Evolutionary conservation across 2,888 invertebrate species (phyloP).

Genomic region (Drosophila prolongata): DNA sequence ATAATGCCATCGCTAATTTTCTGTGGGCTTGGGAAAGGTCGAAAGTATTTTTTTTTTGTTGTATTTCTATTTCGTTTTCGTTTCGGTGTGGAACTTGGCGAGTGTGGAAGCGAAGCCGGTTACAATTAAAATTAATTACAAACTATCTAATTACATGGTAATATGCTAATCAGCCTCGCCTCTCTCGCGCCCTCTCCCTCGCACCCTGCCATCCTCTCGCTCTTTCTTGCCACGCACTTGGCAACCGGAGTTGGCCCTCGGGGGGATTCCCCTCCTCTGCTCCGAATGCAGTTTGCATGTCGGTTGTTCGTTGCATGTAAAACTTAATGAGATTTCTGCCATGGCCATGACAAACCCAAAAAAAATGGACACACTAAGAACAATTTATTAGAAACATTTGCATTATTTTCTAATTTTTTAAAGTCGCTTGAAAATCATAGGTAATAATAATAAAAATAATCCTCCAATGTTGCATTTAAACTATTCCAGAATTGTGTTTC

Average conservation of each 20-base stretch:
- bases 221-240: constrained; percentile 56
- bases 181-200: constrained; percentile 7
- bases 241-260: constrained; percentile 26
- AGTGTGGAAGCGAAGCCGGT: constrained; percentile 34
- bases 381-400: constrained; percentile 1
- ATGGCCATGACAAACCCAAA: constrained; percentile 45
- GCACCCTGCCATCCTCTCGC: constrained; percentile 12
- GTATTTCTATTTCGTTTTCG: constrained; percentile 14
- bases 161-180: constrained; percentile 77
- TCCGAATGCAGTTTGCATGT: constrained; percentile 48
- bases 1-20: background rate
- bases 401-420: background rate
- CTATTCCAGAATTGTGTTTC: no score
- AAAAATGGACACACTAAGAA: constrained; percentile 13
- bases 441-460: no score
- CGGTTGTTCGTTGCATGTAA: constrained; percentile 48
- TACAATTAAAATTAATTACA: constrained; percentile 80
- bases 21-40: constrained; percentile 27
- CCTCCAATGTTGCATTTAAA: no score
- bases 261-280: background rate
- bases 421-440: no score
- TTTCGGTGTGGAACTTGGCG: background rate
- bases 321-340: constrained; percentile 54
- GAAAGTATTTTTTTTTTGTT: constrained; percentile 12
- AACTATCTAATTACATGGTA: constrained; percentile 78